Conservation (phyloP, 2,797 vertebrate genomes). For the Enteromius unitaeniatus region DNA sequence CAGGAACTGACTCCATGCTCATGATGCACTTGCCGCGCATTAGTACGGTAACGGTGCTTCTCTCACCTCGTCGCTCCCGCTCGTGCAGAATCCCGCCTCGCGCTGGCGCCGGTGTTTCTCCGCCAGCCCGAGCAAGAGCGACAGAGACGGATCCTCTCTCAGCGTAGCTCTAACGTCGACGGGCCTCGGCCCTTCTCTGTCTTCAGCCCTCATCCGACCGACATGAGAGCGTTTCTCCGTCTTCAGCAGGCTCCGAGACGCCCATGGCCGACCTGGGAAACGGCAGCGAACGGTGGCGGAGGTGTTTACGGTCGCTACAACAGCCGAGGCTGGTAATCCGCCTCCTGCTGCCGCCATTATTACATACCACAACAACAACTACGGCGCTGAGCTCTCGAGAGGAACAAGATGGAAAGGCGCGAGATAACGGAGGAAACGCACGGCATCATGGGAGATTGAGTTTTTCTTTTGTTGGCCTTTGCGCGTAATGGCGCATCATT, state of each 20-base stretch:
- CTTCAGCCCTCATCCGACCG: slow-evolving; percentile 71
- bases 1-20: slow-evolving; percentile 16
- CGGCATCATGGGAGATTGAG: slow-evolving; percentile 77
- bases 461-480: slow-evolving; percentile 36
- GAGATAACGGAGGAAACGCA: slow-evolving; percentile 72
- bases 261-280: slow-evolving; percentile 84
- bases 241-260: slow-evolving; percentile 73
- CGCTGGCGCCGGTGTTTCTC: slow-evolving; percentile 81
- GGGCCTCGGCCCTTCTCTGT: slow-evolving; percentile 79
- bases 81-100: slow-evolving; percentile 81
- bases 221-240: slow-evolving; percentile 75
- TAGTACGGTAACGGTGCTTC: not conserved
- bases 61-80: slow-evolving; percentile 80
- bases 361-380: slow-evolving; percentile 80
- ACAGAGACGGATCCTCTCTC: slow-evolving; percentile 82
- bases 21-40: slow-evolving; percentile 14
- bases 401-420: slow-evolving; percentile 85
- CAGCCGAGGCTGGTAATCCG: slow-evolving; percentile 80
- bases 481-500: not conserved
- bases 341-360: slow-evolving; percentile 91
- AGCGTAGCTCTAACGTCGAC: slow-evolving; percentile 77
- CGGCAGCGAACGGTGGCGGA: slow-evolving; percentile 78
- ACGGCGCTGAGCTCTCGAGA: slow-evolving; percentile 69
- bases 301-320: slow-evolving; percentile 66
- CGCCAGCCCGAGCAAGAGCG: slow-evolving; percentile 79